Evolutionary conservation across 2,113 vertebrate genomes (phyloP).

Genomic region (Chloroceryle aenea): DNA sequence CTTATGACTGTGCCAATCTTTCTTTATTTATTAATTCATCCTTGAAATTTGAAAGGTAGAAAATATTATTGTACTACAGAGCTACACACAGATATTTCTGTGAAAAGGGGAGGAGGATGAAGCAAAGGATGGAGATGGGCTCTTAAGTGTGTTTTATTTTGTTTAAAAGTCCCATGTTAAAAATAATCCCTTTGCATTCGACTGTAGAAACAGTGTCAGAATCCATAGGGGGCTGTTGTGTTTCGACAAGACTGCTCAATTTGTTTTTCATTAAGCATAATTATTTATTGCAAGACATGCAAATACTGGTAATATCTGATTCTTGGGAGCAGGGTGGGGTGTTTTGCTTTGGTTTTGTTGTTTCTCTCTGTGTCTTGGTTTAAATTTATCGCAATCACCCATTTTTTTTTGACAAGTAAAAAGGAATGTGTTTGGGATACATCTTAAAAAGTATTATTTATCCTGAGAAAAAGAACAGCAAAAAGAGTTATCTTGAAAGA

Average conservation of each 20-base stretch:
- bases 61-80: not conserved
- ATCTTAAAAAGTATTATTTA: conserved; percentile 75
- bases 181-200: not conserved
- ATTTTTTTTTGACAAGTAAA: conserved; percentile 69
- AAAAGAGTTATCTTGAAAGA: conserved; percentile 74
- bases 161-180: not conserved
- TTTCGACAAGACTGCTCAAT: conserved; percentile 28
- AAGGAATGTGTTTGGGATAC: conserved; percentile 79
- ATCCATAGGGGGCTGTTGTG: not conserved
- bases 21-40: not conserved
- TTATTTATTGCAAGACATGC: conserved; percentile 34
- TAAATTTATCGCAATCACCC: conserved; percentile 29
- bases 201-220: not conserved
- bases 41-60: not conserved
- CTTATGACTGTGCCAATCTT: conserved; percentile 15
- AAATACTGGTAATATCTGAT: not conserved
- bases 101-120: not conserved
- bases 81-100: not conserved
- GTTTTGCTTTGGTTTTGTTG: not conserved
- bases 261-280: conserved; percentile 47
- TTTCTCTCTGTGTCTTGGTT: conserved; percentile 23
- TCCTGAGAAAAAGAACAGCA: conserved; percentile 68
- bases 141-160: not conserved
- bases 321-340: not conserved
- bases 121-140: not conserved